Conservation (phyloP, 1,140 invertebrate species). For the Choristoneura fumiferana region DNA sequence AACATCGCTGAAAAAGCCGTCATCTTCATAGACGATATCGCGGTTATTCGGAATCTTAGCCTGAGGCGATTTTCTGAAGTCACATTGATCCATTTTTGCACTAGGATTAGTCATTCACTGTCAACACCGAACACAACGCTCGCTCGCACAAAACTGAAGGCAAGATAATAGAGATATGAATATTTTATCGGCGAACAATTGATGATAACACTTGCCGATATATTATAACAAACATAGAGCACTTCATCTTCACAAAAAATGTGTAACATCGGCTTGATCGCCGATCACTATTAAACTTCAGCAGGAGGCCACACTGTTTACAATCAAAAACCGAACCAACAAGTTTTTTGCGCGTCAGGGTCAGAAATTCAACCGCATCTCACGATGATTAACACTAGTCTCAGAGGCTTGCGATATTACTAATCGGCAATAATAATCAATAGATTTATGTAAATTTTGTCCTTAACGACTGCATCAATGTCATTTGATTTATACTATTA, state of each 20-base stretch:
- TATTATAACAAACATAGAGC: conserved; percentile 1
- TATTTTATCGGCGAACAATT: conserved; percentile 32
- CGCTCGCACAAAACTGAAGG: conserved; percentile 19
- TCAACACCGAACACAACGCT: conserved; percentile 35
- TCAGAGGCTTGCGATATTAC: not conserved
- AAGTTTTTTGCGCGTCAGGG: conserved; percentile 39
- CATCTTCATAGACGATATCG: conserved; percentile 41
- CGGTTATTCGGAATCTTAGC: not conserved
- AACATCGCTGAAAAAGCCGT: conserved; percentile 55
- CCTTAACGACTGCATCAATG: not conserved
- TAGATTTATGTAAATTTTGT: not conserved
- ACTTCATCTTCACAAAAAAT: conserved; percentile 17
- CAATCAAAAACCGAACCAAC: conserved; percentile 58
- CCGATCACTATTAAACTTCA: conserved; percentile 21
- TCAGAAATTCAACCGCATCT: conserved; percentile 6
- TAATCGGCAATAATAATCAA: too few relatives aligned
- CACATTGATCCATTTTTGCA: conserved; percentile 43
- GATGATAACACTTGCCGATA: conserved; percentile 46
- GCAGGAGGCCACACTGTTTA: conserved; percentile 57
- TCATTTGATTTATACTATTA: not conserved
- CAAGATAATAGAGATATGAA: conserved; percentile 18
- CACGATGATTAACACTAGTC: not conserved
- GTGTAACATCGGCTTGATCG: conserved; percentile 37
- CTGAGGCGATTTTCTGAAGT: not conserved
- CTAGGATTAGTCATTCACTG: conserved; percentile 19